A percentile compares a stretch with the other conserved stretches of the same genome.
phyloP scores from a whole-genome alignment of 2,888 invertebrate species.

The Conops quadrifasciatus region DNA sequence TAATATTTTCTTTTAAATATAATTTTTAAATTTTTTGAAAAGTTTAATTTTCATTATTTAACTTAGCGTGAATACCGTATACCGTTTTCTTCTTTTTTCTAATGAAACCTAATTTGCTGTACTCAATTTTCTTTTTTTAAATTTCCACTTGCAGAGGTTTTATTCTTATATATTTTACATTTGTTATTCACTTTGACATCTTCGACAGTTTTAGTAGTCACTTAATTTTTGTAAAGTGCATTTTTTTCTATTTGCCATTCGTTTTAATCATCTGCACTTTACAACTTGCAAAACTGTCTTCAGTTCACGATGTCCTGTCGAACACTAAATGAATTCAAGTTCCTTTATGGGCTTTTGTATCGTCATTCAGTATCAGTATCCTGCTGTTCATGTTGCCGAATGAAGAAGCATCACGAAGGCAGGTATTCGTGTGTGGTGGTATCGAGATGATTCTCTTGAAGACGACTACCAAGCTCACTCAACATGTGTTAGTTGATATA shows the following conservation, averaged over 20 bases:
- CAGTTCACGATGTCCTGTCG: conserved; percentile 39
- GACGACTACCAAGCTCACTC: background rate
- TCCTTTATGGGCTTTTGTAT: conserved; percentile 41
- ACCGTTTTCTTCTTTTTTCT: no score
- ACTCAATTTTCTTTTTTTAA: no score
- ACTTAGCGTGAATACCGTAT: no score
- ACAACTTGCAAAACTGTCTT: background rate
- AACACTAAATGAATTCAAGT: conserved; percentile 43
- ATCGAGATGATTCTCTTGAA: background rate
- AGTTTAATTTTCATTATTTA: no score
- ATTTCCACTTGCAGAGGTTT: no score
- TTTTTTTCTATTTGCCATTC: background rate
- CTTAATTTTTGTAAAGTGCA: background rate
- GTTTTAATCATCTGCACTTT: background rate
- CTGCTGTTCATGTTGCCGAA: background rate
- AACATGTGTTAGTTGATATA: no score
- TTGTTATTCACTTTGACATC: no score
- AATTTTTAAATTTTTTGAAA: no score
- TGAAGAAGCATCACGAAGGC: background rate
- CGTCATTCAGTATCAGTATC: background rate
- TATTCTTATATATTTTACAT: no score
- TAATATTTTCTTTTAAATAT: no score
- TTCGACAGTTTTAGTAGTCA: background rate
- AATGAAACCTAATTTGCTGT: no score
- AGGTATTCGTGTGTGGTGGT: background rate